Evolutionary conservation across 2,888 invertebrate genomes (phyloP), one percentile per base, ranked within the genome.

Genomic region (Erynnis tages): DNA sequence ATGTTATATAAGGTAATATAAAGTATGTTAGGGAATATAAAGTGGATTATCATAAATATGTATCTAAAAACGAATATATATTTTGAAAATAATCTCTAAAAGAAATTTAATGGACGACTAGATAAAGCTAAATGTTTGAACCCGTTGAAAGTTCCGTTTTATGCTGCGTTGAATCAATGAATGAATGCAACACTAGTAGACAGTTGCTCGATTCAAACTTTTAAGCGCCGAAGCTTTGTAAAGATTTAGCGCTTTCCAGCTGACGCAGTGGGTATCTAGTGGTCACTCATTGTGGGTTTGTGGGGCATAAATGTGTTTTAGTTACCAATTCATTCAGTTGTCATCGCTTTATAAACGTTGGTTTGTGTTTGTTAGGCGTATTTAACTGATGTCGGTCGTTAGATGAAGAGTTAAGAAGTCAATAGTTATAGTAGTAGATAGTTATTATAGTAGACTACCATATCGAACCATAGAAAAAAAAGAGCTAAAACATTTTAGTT

Each of bases 191-290:
- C 32, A 40, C 38, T 38, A 21, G n/a, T 14, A 30, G 30, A 30
- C 38, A 40, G 48, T 19, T 48, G n/a, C 38, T 38, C 38, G 23
- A 32, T 48, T 40, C 14, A 48, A 48, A 48, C 16, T 48, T 48
- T 48, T 40, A 23, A 48, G 29, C 48, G 30, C 17, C 30, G 34
- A 6, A 29, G 38, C 49, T 41, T 40, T 32, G 40, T 14, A n/a
- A 32, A 16, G 41, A 34, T 41, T 34, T 34, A 41, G 27, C 32
- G 29, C 35, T 29, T 55, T 46, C 59, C 57, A 17, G 11, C 32
- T 14, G 14, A 14, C 19, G 29, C 13, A 25, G 14, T 17, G 11
- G 11, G n/a, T 13, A 16, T 49, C 32, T 41, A 34, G 49, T 41
- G 49, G 41, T 34, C 41, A 41, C 49, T 41, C 41, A 25, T 16